Evolutionary conservation across 2,888 invertebrate species (phyloP).

Genomic region (Nephrotoma guestfalica): DNA sequence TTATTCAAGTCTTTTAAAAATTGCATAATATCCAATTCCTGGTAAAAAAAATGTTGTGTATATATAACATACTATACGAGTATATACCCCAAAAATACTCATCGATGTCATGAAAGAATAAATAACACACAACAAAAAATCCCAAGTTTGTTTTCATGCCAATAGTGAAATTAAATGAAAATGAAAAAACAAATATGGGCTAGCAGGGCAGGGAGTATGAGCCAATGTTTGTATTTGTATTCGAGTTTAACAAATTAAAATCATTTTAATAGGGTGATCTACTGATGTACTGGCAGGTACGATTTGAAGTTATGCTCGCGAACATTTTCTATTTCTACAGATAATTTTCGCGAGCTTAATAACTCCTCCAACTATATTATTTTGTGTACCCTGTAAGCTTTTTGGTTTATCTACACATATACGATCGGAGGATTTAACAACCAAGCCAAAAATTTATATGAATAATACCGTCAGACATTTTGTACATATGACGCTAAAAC

Average conservation of each 20-base stretch:
- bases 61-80: neutral
- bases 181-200: slow-evolving; percentile 4
- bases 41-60: neutral
- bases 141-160: neutral
- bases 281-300: neutral
- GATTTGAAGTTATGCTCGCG: neutral
- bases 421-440: neutral
- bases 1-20: neutral
- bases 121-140: neutral
- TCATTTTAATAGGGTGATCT: neutral
- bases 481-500: neutral
- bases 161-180: neutral
- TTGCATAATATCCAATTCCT: slow-evolving; percentile 2
- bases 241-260: neutral
- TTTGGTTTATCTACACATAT: neutral
- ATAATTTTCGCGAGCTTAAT: neutral
- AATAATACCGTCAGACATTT: neutral
- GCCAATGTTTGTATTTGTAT: neutral
- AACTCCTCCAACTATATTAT: neutral
- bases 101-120: neutral
- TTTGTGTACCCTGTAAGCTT: neutral
- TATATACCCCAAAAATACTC: neutral
- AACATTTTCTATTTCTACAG: neutral
- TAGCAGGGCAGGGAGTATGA: slow-evolving; percentile 3
- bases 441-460: neutral